A percentile compares a stretch with the other conserved stretches of the same genome.
These are phyloP conservation scores for Boloria euphrosyne DNA, from an alignment of 2,888 invertebrate species.

Conservation along the genomic window DNA sequence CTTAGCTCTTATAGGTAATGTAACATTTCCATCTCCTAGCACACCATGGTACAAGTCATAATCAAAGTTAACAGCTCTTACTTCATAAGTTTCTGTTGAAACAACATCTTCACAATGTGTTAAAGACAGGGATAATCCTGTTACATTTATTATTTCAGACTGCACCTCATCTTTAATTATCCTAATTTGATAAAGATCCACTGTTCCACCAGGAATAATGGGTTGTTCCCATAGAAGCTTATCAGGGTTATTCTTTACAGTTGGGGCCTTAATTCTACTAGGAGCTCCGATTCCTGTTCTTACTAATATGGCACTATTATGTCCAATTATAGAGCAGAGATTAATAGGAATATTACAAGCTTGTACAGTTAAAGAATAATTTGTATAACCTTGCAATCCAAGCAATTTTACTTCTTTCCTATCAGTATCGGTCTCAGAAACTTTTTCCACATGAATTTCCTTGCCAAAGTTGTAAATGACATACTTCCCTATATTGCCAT, in stretches of 20 bases:
- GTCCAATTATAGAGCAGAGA: constrained; percentile 81
- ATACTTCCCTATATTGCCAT: constrained; percentile 89
- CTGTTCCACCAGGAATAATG: constrained; percentile 72
- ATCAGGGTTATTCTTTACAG: constrained; percentile 55
- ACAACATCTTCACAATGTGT: constrained; percentile 63
- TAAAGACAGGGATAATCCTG: constrained; percentile 51
- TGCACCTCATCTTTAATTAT: constrained; percentile 58
- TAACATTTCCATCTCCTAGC: constrained; percentile 52
- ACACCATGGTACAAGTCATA: constrained; percentile 61
- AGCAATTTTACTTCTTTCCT: constrained; percentile 56
- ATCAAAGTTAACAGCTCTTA: constrained; percentile 71
- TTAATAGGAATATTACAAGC: constrained; percentile 85
- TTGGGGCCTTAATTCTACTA: constrained; percentile 63
- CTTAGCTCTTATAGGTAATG: constrained; percentile 46
- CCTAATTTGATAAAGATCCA: constrained; percentile 82
- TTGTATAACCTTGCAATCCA: constrained; percentile 82
- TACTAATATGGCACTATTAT: constrained; percentile 74
- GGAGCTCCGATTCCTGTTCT: constrained; percentile 85
- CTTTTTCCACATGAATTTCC: constrained; percentile 51
- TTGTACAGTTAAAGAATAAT: constrained; percentile 86
- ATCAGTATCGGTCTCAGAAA: constrained; percentile 54
- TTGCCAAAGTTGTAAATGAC: constrained; percentile 77
- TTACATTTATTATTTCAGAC: constrained; percentile 57
- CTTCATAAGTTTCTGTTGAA: constrained; percentile 63
- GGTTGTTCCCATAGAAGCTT: constrained; percentile 79